These are phyloP conservation scores for Microtus ochrogaster DNA, from an alignment of 2,113 vertebrate species.

Conservation along the genomic window DNA sequence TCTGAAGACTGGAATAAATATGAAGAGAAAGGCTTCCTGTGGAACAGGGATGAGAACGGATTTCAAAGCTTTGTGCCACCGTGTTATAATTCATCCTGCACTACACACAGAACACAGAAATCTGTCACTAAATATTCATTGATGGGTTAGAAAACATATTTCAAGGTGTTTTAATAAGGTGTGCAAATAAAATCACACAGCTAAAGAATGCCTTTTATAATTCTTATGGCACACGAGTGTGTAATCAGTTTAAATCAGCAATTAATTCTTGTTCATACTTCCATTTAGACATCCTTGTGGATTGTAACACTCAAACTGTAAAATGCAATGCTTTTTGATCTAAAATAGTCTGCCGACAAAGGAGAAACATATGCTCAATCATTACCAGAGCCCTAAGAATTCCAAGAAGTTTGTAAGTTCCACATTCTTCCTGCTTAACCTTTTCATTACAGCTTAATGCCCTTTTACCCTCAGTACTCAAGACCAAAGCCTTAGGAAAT, in stretches of 20 bases:
- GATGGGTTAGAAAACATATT: conserved; percentile 54
- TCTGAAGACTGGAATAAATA: conserved; percentile 1
- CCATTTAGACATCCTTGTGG: not conserved
- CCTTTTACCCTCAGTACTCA: not conserved
- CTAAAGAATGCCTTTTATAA: not conserved
- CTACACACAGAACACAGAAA: conserved; percentile 43
- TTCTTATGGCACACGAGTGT: not conserved
- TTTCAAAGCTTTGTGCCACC: conserved; percentile 51
- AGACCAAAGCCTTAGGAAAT: not conserved
- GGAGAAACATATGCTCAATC: not conserved
- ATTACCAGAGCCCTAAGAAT: conserved; percentile 7
- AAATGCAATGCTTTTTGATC: not conserved
- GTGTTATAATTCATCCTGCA: conserved; percentile 53
- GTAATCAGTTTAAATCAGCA: conserved; percentile 24
- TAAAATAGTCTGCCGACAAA: not conserved
- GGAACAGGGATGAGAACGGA: conserved; percentile 9
- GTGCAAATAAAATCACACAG: conserved; percentile 58
- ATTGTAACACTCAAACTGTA: not conserved
- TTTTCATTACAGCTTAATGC: not conserved
- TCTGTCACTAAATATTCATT: conserved; percentile 66
- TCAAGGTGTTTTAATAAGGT: conserved; percentile 59
- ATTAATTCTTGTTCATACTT: not conserved
- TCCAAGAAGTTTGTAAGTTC: not conserved
- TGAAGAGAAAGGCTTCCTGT: not conserved
- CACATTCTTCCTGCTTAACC: not conserved